Conservation (phyloP, 2,888 invertebrate species). For the Cephus pygmeus region DNA sequence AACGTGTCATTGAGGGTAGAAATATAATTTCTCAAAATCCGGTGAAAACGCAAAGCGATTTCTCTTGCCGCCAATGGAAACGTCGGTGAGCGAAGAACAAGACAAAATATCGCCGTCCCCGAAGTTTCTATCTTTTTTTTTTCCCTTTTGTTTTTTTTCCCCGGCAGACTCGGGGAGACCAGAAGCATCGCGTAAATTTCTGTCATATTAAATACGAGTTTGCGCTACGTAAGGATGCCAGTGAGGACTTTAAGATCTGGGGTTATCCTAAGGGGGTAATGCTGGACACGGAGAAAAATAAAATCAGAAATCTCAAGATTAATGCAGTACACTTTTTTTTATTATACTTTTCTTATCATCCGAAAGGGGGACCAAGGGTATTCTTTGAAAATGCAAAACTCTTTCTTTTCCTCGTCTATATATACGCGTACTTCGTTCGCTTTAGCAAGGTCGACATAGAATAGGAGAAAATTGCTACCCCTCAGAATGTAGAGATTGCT, state of each 20-base stretch:
- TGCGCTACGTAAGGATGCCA: neutral
- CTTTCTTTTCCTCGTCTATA: neutral
- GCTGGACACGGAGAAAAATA: neutral
- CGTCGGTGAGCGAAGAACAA: neutral
- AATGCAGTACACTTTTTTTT: neutral
- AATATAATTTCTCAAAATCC: neutral
- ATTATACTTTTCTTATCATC: neutral
- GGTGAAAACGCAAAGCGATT: neutral
- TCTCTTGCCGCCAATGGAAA: neutral
- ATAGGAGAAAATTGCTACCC: neutral
- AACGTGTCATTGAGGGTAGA: neutral
- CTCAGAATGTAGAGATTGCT: neutral
- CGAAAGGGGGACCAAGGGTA: conserved; percentile 20
- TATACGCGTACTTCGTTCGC: neutral
- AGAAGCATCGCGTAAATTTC: neutral
- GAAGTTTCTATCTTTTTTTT: neutral
- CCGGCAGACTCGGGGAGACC: neutral
- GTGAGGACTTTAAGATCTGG: neutral
- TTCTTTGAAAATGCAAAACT: conserved; percentile 56
- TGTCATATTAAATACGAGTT: neutral
- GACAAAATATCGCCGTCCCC: neutral
- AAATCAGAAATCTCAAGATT: neutral
- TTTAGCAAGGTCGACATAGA: neutral
- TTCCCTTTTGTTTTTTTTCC: neutral
- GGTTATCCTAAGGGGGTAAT: neutral